Evolutionary conservation across 2,113 vertebrate species (phyloP).

Genomic region (Brachypodius melanocephalos): DNA sequence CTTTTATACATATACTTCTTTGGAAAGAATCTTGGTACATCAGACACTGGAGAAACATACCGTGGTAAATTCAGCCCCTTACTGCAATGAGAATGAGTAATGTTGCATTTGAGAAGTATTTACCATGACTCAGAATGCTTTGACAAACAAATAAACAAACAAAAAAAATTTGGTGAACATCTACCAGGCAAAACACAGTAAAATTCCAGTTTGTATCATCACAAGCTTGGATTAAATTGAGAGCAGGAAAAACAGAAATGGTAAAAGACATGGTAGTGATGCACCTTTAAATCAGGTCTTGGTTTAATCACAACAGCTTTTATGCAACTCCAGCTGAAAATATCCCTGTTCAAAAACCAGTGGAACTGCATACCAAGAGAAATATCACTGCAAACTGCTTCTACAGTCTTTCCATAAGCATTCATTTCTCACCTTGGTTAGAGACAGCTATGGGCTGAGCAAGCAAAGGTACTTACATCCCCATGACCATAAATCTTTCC

Average conservation of each 20-base stretch:
- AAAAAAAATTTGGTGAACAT: neutral
- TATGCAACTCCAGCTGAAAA: neutral
- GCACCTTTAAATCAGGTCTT: neutral
- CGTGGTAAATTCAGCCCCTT: neutral
- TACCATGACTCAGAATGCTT: neutral
- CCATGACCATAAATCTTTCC: neutral
- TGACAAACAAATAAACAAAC: neutral
- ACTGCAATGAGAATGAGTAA: neutral
- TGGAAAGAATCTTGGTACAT: neutral
- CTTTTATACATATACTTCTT: neutral
- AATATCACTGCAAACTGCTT: neutral
- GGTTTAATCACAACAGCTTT: neutral
- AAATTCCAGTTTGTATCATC: neutral
- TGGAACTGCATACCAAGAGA: neutral
- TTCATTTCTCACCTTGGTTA: neutral
- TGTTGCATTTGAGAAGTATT: neutral
- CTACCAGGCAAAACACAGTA: neutral
- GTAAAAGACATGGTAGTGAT: neutral
- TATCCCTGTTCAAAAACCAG: neutral
- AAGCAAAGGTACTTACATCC: neutral
- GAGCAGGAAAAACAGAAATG: neutral
- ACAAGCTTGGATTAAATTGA: neutral
- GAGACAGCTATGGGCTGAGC: neutral
- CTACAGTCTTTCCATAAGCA: neutral
- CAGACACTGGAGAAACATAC: neutral